These are phyloP conservation scores for Tethea ocularis DNA, from an alignment of 2,888 invertebrate genomes.

Conservation along the genomic window DNA sequence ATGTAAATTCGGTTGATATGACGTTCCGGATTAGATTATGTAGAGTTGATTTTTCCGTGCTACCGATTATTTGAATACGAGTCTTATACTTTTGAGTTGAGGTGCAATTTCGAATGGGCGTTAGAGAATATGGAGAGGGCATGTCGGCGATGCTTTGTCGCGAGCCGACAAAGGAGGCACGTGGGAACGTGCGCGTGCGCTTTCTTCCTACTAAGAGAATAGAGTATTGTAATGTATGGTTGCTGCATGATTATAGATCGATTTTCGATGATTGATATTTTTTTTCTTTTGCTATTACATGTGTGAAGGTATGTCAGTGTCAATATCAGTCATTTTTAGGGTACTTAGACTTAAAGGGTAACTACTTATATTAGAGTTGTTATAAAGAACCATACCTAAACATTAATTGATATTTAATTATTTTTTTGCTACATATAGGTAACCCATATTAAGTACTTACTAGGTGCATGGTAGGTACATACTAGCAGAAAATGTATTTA, in stretches of 20 bases:
- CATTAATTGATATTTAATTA: too few species aligned
- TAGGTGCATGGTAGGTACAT: too few species aligned
- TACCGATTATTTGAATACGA: conserved; percentile 24
- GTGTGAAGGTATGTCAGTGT: background rate
- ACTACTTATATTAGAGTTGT: too few species aligned
- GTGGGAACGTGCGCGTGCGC: conserved; percentile 80
- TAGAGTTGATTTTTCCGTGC: conserved; percentile 53
- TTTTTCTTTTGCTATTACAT: conserved; percentile 21
- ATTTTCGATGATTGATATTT: conserved; percentile 54
- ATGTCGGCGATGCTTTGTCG: conserved; percentile 78
- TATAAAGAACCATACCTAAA: too few species aligned
- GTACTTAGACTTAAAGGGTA: too few species aligned
- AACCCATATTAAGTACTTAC: too few species aligned
- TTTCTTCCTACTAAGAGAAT: conserved; percentile 60
- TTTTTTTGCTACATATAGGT: too few species aligned
- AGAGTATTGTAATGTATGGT: conserved; percentile 66
- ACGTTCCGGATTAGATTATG: conserved; percentile 30
- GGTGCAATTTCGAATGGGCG: conserved; percentile 35
- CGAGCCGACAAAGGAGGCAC: conserved; percentile 78
- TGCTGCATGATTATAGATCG: conserved; percentile 63
- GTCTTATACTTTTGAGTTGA: conserved; percentile 32
- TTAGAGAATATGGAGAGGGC: conserved; percentile 51
- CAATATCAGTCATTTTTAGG: background rate
- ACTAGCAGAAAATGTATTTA: too few species aligned
- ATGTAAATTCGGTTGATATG: conserved; percentile 21